Base-by-base conservation (phyloP, 2,113 vertebrate genomes). In the Peromyscus leucopus region DNA sequence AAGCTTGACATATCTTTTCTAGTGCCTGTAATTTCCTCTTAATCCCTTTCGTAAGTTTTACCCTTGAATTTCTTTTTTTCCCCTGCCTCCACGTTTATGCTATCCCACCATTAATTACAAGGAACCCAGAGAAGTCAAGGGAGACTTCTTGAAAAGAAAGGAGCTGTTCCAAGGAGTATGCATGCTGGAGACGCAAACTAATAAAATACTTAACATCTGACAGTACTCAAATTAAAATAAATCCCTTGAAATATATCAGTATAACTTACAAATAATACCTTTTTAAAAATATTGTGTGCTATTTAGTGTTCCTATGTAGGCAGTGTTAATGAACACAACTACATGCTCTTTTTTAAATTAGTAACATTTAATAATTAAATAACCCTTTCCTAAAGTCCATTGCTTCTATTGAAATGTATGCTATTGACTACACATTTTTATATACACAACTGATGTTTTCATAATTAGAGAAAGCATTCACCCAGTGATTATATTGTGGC, bases 101-200 rank as follows among this genome's bases (percentile, higher is more conserved):
- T 51, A 80, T 11, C 69, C 12, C 31, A 76, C 24, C 61, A 13
- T 36, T 96, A 93, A 96, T 97, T 96, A 94, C 96, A 95, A 90
- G 17, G 39, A 95, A 93, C 55, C 86, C 9, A 80, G 42, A 55
- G 36, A 97, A 98, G 90, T 84, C 89, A 91, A 90, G 48, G 55
- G 74, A 90, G 82, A 69, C 2, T 74, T 59, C 48, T 75, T 39
- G 92, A 95, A 89, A 88, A 61, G 24, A 78, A 2, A 5, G 17
- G 55, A 51, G 57, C 22, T 90, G 0, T 72, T 95, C 39, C 89
- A 55, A 96, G 6, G 15, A 72, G 16, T 9, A 59, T 7, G 10
- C 26, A 1, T 36, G 3, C 48, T 67, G 42, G 55, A 93, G 12
- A 91, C 63, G 36, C 42, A 96, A 93, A 79, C 90, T 79, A 92